Evolutionary conservation across 2,113 vertebrate species (phyloP), one percentile per base, ranked within the genome.

Genomic region (Cebus imitator): DNA sequence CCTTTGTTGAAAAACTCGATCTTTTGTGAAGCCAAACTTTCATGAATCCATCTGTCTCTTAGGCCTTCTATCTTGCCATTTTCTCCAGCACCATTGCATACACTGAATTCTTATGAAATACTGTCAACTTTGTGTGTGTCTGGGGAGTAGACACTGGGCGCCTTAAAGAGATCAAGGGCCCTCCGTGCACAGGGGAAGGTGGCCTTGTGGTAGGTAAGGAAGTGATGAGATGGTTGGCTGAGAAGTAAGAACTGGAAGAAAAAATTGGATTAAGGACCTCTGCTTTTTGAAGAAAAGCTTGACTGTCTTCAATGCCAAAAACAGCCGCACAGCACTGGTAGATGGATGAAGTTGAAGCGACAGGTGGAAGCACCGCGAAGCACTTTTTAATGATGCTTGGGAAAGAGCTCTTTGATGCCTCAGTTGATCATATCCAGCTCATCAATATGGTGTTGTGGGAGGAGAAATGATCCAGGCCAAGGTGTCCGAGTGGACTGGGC

Each of bases 1-100:
- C 91, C 40, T 97, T 64, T 93, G 40, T 91, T 93, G 52, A 91
- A 58, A 93, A 90, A 91, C 95, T 66, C 79, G 43, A 32, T 93
- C 17, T 91, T 93, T 23, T 78, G 57, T 82, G 80, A 94, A 86
- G 27, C 57, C 30, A 76, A 27, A 96, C 79, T 91, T 88, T n/a
- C 8, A 80, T 40, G n/a, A 80, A 76, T 48, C 61, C 9, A 17
- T 80, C 35, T 81, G 18, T 87, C 82, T 87, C 68, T 75, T 64
- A 78, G 50, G 35, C 48, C 32, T 84, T 82, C 3, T 8, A 21
- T 86, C 48, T 55, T 90, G 21, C 37, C 12, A 48, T 90, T 61
- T 43, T n/a, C 35, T 94, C 82, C 50, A 76, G 40, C 23, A 78
- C 37, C 78, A 83, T 0, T 55, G 35, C 6, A 6, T 8, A n/a